These are phyloP conservation scores for Pluvialis apricaria DNA, from an alignment of 2,113 vertebrate species.

Conservation along the genomic window DNA sequence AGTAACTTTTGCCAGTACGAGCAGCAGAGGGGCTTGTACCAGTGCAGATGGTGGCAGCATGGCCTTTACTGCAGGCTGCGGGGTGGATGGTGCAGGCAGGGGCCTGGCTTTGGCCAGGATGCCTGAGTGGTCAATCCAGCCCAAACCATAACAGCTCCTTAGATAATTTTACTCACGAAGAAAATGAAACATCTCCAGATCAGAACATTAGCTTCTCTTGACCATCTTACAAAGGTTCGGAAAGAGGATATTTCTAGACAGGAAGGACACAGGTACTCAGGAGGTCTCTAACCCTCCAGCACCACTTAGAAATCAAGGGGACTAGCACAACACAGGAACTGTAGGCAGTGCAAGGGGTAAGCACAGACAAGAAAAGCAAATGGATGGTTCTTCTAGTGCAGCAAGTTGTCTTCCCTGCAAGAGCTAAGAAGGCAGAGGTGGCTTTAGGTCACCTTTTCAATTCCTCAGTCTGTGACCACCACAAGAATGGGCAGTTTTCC, in stretches of 20 bases:
- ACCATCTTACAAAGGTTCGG: not conserved
- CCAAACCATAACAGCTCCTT: not conserved
- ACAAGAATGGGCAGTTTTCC: not conserved
- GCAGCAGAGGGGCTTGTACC: no score
- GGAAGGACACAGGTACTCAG: not conserved
- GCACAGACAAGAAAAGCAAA: not conserved
- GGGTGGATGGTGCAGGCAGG: no score
- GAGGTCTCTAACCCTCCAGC: not conserved
- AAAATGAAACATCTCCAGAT: not conserved
- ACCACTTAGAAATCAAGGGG: not conserved
- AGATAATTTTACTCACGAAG: not conserved
- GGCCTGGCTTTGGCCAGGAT: no score
- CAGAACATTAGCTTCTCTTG: not conserved
- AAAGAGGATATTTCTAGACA: not conserved
- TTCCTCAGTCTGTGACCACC: not conserved
- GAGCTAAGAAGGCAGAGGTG: not conserved
- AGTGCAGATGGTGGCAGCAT: no score
- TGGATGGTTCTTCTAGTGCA: not conserved
- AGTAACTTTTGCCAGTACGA: no score
- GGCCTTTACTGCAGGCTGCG: no score
- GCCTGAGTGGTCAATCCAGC: no score
- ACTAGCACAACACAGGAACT: not conserved
- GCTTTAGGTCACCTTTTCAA: constrained; percentile 13
- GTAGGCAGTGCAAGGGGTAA: not conserved
- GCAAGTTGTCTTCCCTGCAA: not conserved